Evolutionary conservation across 2,797 vertebrate genomes (phyloP), one percentile per base, ranked within the genome.

Genomic region (Notolabrus celidotus): DNA sequence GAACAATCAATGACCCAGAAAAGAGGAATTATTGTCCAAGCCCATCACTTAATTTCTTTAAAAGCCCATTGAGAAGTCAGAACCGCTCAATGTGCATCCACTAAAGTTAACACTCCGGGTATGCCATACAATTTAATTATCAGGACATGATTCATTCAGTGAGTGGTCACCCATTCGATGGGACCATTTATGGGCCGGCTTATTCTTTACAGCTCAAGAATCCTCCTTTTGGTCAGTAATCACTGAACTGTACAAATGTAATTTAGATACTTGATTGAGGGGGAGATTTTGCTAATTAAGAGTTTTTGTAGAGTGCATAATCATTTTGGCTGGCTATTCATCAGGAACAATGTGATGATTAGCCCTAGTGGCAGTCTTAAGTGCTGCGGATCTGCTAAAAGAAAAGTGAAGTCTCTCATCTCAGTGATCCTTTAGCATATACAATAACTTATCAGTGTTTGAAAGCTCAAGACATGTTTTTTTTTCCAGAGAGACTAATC

Each of bases 11-110:
- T 97, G 96, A 92, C 93, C 93, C 86, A 92, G 91, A 96, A 96
- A 96, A 95, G 93, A 96, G 93, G 92, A 97, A 95, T 96, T 95
- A 97, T 97, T 94, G 93, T 96, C 96, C 91, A 93, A 95, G 93
- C 93, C 95, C 92, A 88, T 95, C 90, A 92, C 94, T 96, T 98
- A 97, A 97, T 98, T 97, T 96, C 96, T 96, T 97, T 96, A 94
- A 96, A 96, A 94, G 94, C 94, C 95, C 95, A 96, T 95, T 96
- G 95, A 96, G 95, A 95, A 93, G 93, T 91, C 89, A 92, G 93
- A 93, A 86, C 84, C 61, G 87, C 76, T 92, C 85, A 83, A 92
- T 94, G 92, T 88, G 91, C 91, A 90, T 89, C 85, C 74, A 88
- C 88, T 88, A 93, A 89, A 92, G 86, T 87, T 92, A 90, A 90